Evolutionary conservation across 2,113 vertebrate genomes (phyloP).

Genomic region (Sylvia atricapilla): DNA sequence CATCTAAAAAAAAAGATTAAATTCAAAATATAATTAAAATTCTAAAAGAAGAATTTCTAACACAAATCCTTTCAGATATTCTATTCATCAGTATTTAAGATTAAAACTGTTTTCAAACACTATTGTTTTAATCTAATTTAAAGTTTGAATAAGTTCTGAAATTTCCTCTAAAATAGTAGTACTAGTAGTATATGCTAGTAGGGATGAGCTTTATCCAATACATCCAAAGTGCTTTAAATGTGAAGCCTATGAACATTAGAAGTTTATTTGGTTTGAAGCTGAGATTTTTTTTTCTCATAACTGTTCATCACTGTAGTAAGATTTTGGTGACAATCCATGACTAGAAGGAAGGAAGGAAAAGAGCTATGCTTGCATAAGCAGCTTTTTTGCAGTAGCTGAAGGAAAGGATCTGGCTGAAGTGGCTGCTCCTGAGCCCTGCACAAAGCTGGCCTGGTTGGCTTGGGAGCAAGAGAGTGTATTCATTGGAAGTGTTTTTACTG

Average conservation of each 20-base stretch:
- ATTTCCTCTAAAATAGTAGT: neutral
- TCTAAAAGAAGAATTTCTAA: neutral
- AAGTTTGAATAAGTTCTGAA: neutral
- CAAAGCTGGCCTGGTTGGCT: neutral
- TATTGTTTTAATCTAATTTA: neutral
- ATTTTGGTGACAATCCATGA: neutral
- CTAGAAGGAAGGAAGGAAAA: neutral
- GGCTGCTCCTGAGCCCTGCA: neutral
- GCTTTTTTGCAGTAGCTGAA: neutral
- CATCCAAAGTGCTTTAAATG: neutral
- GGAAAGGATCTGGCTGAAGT: neutral
- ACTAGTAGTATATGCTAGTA: neutral
- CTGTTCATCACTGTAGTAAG: neutral
- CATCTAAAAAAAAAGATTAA: neutral
- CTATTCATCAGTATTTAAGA: neutral
- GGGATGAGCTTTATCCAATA: neutral
- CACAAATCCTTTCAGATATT: neutral
- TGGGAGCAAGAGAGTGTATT: neutral
- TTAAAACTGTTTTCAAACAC: neutral
- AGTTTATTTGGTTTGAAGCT: neutral
- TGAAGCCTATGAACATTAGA: conserved; percentile 14
- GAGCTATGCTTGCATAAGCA: neutral
- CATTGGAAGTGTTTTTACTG: neutral
- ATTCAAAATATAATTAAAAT: neutral
- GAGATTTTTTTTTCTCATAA: accelerated